Evolutionary conservation across 1,140 invertebrate species (phyloP).

Genomic region (Lamellibrachia luymesi): DNA sequence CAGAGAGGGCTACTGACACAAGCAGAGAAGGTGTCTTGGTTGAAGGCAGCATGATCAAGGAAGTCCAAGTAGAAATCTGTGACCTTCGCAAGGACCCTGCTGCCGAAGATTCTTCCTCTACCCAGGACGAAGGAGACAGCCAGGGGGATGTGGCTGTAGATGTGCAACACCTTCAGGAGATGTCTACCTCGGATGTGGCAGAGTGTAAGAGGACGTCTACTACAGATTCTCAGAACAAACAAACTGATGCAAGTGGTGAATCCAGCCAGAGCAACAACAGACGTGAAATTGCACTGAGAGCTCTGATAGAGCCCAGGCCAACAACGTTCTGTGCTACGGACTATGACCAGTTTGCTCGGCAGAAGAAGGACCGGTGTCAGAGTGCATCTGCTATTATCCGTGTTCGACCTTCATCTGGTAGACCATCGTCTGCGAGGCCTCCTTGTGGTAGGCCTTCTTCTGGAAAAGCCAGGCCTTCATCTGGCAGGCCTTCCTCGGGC

Average conservation of each 20-base stretch:
- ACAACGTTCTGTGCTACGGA: background rate
- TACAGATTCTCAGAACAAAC: background rate
- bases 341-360: background rate
- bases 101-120: background rate
- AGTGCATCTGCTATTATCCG: background rate
- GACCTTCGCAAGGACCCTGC: background rate
- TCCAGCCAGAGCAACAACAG: background rate
- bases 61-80: background rate
- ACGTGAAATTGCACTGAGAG: background rate
- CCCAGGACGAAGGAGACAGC: background rate
- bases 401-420: background rate
- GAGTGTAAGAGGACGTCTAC: background rate
- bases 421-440: background rate
- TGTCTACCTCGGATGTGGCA: background rate
- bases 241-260: background rate
- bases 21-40: background rate
- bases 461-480: too few species aligned
- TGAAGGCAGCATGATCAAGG: background rate
- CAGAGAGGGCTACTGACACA: background rate
- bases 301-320: background rate
- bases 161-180: background rate
- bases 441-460: too few species aligned
- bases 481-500: too few species aligned
- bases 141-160: background rate
- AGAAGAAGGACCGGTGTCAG: background rate